Conservation (phyloP, 2,888 invertebrate genomes). For the Mycalesis mineus region DNA sequence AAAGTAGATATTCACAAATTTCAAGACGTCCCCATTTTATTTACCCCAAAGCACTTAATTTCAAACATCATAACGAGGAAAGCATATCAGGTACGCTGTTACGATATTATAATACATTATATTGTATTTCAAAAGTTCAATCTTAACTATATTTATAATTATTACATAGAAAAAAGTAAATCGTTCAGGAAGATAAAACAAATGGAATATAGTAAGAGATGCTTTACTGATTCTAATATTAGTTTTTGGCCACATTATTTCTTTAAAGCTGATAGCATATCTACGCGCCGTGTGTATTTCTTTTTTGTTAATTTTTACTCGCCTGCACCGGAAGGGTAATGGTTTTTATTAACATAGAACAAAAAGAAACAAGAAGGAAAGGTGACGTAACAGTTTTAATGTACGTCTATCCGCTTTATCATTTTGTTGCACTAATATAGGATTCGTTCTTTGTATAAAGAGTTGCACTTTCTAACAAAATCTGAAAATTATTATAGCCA, state of each 20-base stretch:
- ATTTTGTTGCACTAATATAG: too few species aligned
- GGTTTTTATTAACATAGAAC: too few species aligned
- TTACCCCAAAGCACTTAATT: not conserved
- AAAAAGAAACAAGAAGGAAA: too few species aligned
- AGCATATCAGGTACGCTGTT: conserved; percentile 42
- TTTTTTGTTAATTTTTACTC: too few species aligned
- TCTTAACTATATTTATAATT: not conserved
- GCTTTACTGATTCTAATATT: conserved; percentile 1
- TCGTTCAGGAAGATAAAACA: not conserved
- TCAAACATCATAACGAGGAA: conserved; percentile 26
- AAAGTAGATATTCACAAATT: too few species aligned
- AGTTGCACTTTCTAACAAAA: too few species aligned
- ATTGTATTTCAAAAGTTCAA: conserved; percentile 1
- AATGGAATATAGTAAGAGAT: not conserved
- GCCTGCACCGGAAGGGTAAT: too few species aligned
- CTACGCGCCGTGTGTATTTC: not conserved
- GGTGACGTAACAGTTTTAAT: too few species aligned
- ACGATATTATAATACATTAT: conserved; percentile 23
- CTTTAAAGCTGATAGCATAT: not conserved
- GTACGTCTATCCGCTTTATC: too few species aligned
- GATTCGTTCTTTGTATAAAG: too few species aligned
- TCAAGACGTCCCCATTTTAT: too few species aligned
- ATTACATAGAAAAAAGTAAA: not conserved
- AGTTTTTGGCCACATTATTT: conserved; percentile 22
- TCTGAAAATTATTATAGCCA: too few species aligned